A percentile compares a stretch with the other conserved stretches of the same genome.
Conservation (phyloP, 2,113 vertebrate genomes). For the Chloropsis cyanopogon region DNA sequence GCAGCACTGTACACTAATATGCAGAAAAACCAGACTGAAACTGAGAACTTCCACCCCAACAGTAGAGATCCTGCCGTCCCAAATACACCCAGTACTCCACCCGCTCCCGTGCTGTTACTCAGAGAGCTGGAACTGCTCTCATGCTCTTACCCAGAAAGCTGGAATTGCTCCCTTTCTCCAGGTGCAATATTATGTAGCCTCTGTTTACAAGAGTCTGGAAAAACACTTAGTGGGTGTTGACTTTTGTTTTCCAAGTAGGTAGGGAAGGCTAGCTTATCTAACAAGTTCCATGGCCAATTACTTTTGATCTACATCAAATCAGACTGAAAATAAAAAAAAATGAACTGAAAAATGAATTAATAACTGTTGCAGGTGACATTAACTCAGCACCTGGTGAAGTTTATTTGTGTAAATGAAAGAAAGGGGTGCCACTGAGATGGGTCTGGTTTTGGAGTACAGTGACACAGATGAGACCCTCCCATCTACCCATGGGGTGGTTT, state of each 20-base stretch:
- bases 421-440: background rate
- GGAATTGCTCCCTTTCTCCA: background rate
- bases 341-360: background rate
- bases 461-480: background rate
- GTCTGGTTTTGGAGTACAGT: background rate
- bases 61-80: background rate
- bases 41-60: background rate
- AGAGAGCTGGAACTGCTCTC: background rate
- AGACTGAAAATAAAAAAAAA: background rate
- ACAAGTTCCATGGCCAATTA: background rate
- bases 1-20: background rate
- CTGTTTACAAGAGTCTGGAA: background rate
- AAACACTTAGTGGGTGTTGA: background rate
- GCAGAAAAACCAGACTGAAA: constrained; percentile 19
- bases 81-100: background rate
- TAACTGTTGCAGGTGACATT: background rate
- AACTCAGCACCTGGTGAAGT: background rate
- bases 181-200: background rate
- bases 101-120: rapidly evolving
- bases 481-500: background rate
- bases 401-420: background rate
- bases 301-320: background rate
- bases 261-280: background rate
- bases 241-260: background rate
- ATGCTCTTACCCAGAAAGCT: background rate